Percentiles rank a stretch among this genome's conserved stretches.
Conservation (phyloP, 2,113 vertebrate species). For the Hippocampus barbouri region DNA sequence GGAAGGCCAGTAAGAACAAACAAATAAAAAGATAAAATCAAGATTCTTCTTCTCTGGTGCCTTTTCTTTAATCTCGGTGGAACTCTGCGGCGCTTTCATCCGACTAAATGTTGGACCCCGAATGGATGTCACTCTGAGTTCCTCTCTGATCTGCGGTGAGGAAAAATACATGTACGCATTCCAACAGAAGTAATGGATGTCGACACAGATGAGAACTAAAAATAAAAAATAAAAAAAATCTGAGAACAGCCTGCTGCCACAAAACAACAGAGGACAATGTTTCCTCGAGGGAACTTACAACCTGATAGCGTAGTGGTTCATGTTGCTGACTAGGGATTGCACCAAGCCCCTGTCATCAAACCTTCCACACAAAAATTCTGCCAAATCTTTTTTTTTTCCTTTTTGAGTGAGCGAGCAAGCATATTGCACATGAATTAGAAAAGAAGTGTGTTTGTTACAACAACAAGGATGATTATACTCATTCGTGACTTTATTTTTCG, state of each 20-base stretch:
- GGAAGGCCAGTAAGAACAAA: conserved; percentile 74
- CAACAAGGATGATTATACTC: too few species aligned
- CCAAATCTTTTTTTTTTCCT: too few species aligned
- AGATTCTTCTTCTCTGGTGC: conserved; percentile 28
- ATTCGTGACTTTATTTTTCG: too few species aligned
- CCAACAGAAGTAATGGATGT: conserved; percentile 57
- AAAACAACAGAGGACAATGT: neutral
- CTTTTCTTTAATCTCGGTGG: conserved; percentile 50
- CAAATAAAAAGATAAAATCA: conserved; percentile 47
- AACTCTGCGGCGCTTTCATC: conserved; percentile 59
- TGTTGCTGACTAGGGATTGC: neutral
- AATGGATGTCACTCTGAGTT: conserved; percentile 65
- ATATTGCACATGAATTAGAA: too few species aligned
- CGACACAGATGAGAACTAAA: conserved; percentile 37
- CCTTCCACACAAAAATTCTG: too few species aligned
- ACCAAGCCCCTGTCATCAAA: too few species aligned
- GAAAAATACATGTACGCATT: conserved; percentile 21
- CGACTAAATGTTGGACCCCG: conserved; percentile 55
- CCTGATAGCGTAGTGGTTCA: neutral
- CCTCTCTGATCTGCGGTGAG: conserved; percentile 57
- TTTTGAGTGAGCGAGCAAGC: too few species aligned
- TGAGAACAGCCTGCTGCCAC: neutral
- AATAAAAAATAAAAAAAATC: neutral
- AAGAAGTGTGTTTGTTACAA: too few species aligned
- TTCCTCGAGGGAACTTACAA: neutral